Evolutionary conservation across 1,140 invertebrate species (phyloP), one percentile per base, ranked within the genome.

Genomic region (Calephelis virginiensis): DNA sequence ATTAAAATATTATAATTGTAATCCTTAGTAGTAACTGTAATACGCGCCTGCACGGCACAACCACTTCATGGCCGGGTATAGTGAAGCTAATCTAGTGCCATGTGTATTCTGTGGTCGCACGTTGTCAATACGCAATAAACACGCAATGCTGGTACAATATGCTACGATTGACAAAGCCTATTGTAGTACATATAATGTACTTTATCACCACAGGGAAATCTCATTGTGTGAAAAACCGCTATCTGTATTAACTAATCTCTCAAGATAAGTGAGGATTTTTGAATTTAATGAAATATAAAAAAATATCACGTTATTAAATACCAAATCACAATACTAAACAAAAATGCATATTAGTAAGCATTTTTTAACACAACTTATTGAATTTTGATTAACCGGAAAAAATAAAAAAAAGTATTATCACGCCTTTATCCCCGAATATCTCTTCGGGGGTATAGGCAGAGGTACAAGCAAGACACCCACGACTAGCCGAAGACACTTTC

Each of bases 101-200:
- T 86, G 85, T 85, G 83, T 88, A 88, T 88, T 78, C 85, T 60
- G 65, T 66, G 68, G 67, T 69, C 68, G 77, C 77, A 53, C 72
- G 47, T 62, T 68, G 50, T 82, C 76, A 82, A 82, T 84, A 77
- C 78, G 83, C 80, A 85, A 87, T 87, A 87, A 82, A 80, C 61
- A 67, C 64, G 60, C 68, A 66, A 43, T 9, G 50, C 17, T 56
- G 10, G 50, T 65, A 68, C 66, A 68, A 71, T 67, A 61, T 40
- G 37, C 61, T 17, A 61, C n/a, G 60, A 61, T 43, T 43, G 60
- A 61, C 60, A 61, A 28, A 28, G 61, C 49, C 48, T 56, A 63
- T 61, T 62, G 37, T 50, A 50, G 61, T 67, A 53, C 11, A 63
- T 53, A 63, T 53, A 68, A 28, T 45, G 5, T 45, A 50, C 17